Base-by-base conservation (phyloP, 2,888 invertebrate species). In the Raillietiella orientalis region DNA sequence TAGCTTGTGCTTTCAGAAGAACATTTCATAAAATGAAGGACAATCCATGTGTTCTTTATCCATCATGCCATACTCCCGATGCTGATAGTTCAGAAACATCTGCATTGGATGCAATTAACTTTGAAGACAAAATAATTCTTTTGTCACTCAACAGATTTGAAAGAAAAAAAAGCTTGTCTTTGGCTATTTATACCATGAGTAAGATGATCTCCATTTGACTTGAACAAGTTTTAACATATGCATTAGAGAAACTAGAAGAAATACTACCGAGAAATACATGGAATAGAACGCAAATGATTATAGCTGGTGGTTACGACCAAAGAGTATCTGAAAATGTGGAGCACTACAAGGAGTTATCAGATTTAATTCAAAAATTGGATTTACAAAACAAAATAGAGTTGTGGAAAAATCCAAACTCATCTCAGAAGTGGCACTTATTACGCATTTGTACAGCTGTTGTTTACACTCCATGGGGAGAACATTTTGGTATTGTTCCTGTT, bases 401-500 rank as follows among this genome's bases (percentile, higher is more conserved):
- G 40, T 49, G 87, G 30, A 65, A 67, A 36, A 90, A 90, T 1
- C 75, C 84, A 2, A 63, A 62, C 25, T 87, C 93, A 42, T 47
- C 55, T 21, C 58, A 66, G 28, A 99, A 99, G 49, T 56, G 70
- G 4, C 59, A 65, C 9, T 49, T 96, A 12, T 51, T 96, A n/a
- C 50, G 58, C 17, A 50, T 61, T 29, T 66, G 72, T 35, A 58
- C 62, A 28, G 67, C 72, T 33, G 49, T 99, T 12, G 42, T 96
- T 13, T 99, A 99, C 42, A 99, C 96, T 5, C 96, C 96, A 2
- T 62, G 67, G 3, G 72, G 74, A 43, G 96, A 99, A 46, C 96
- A 99, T 50, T 96, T 96, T 53, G 96, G 96, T 4, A 99, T 99
- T 38, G 96, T 96, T 5, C 96, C 99, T 0, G 52, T 99, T 27